Percentiles rank a stretch among this genome's conserved stretches.
Evolutionary conservation across 1,140 invertebrate species (phyloP).

Genomic region (Tenebrio molitor): DNA sequence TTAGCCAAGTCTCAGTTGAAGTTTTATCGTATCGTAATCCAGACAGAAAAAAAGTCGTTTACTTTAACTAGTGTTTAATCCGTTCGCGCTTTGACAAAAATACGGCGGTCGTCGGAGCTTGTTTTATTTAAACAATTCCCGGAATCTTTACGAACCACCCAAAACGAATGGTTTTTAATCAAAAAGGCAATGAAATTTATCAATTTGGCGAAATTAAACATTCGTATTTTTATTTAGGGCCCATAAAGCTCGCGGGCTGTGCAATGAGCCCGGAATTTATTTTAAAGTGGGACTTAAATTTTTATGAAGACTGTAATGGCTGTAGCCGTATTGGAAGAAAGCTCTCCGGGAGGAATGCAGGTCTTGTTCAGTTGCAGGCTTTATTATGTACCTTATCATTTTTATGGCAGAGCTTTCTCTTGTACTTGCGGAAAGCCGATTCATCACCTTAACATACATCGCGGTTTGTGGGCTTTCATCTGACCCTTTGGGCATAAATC

Average conservation of each 20-base stretch:
- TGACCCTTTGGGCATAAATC: conserved; percentile 34
- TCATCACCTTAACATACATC: conserved; percentile 29
- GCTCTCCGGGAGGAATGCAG: conserved; percentile 7
- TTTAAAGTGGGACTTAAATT: conserved; percentile 10
- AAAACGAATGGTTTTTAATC: not conserved
- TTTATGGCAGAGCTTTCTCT: conserved; percentile 34
- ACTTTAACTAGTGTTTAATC: too few species aligned
- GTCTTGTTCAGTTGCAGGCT: conserved; percentile 27
- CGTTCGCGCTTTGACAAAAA: too few species aligned
- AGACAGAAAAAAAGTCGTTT: too few species aligned
- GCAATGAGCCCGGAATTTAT: conserved; percentile 18
- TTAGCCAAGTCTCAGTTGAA: too few species aligned
- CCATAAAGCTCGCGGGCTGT: not conserved
- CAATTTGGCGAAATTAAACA: not conserved
- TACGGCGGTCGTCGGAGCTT: too few species aligned
- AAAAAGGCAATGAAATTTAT: not conserved
- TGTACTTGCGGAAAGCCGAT: conserved; percentile 35
- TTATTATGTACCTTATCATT: conserved; percentile 41
- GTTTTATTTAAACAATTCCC: too few species aligned
- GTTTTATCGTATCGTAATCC: too few species aligned
- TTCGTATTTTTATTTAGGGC: conserved; percentile 10
- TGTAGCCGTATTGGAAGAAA: conserved; percentile 31
- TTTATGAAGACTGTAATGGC: conserved; percentile 26
- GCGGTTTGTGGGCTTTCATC: conserved; percentile 32
- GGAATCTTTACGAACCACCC: too few species aligned